Percentiles rank a stretch among this genome's conserved stretches.
phyloP scores from a whole-genome alignment of 2,797 vertebrate genomes.

The Melanotaenia nigrans region DNA sequence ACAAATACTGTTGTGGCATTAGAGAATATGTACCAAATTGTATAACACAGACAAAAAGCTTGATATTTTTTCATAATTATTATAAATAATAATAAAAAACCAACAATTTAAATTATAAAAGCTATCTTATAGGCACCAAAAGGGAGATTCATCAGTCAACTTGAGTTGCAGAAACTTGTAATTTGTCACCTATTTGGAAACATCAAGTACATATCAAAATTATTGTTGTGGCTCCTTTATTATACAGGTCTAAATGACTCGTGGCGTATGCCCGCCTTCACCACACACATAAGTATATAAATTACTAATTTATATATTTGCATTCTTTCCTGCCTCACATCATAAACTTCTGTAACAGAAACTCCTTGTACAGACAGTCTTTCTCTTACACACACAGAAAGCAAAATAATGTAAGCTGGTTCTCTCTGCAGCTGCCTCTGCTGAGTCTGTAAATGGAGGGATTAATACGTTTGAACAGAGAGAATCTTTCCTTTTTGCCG shows the following conservation, averaged over 20 bases:
- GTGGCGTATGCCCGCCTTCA: not conserved
- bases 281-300: not conserved
- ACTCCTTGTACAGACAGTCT: slow-evolving; percentile 2
- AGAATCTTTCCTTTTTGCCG: slow-evolving; percentile 61
- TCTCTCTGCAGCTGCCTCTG: slow-evolving; percentile 37
- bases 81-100: no score
- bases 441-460: slow-evolving; percentile 56
- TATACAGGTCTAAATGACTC: not conserved
- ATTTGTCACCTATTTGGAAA: not conserved
- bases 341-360: slow-evolving; percentile 29
- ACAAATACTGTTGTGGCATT: not conserved
- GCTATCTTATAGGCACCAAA: not conserved
- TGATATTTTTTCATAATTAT: no score
- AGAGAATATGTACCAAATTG: no score
- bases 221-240: not conserved
- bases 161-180: not conserved
- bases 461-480: slow-evolving; percentile 66
- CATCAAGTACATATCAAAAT: not conserved
- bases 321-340: slow-evolving; percentile 17
- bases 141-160: not conserved
- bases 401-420: slow-evolving; percentile 30
- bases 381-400: slow-evolving; percentile 14
- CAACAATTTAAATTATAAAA: no score
- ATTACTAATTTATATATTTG: slow-evolving; percentile 21
- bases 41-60: no score